Evolutionary conservation across 2,113 vertebrate genomes (phyloP).

Genomic region (Hippolais icterina): DNA sequence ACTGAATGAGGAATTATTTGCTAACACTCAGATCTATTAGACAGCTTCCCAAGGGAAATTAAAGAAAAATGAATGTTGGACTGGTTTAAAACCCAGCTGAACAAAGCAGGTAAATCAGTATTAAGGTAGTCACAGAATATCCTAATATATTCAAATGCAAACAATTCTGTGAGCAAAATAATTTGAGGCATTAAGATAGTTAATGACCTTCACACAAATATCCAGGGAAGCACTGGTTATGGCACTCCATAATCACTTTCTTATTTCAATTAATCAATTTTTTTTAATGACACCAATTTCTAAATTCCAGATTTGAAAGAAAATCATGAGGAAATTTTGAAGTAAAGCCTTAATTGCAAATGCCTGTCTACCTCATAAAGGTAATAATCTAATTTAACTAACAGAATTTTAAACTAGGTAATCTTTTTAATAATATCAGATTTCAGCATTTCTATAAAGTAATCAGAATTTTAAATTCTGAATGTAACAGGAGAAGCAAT

Average conservation of each 20-base stretch:
- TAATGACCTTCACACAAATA: background rate
- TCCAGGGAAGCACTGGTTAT: background rate
- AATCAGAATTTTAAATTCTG: background rate
- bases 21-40: background rate
- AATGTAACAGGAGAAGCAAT: background rate
- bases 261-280: background rate
- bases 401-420: background rate
- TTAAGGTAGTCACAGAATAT: background rate
- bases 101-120: background rate
- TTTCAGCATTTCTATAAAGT: background rate
- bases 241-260: background rate
- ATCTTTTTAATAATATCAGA: background rate
- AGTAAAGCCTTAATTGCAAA: background rate
- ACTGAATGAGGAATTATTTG: slow-evolving; percentile 9
- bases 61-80: background rate
- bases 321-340: background rate
- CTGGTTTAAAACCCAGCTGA: background rate
- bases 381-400: background rate
- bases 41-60: background rate
- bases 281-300: background rate
- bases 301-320: background rate
- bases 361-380: background rate
- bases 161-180: background rate
- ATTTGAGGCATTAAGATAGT: background rate
- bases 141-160: background rate